Evolutionary conservation across 1,140 invertebrate genomes (phyloP).

Genomic region (Tetramorium parvispinum): DNA sequence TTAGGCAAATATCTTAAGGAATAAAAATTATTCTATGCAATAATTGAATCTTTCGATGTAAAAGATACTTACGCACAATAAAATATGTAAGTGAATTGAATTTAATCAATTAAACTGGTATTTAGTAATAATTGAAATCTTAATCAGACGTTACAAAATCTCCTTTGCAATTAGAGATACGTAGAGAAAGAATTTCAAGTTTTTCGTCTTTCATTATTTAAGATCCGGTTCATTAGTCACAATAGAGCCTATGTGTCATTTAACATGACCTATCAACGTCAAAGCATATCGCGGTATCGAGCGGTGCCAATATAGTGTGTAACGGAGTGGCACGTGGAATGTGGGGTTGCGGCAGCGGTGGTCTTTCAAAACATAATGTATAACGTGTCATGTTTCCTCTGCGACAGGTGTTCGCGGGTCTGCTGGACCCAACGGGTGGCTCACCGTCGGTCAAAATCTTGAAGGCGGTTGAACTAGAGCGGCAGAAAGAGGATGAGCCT

Average conservation of each 20-base stretch:
- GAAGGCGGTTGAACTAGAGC: conserved; percentile 86
- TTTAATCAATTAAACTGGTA: background rate
- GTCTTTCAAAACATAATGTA: conserved; percentile 22
- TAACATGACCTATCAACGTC: conserved; percentile 50
- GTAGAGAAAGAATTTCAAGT: background rate
- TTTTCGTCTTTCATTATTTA: background rate
- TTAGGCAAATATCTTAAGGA: background rate
- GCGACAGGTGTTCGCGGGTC: conserved; percentile 89
- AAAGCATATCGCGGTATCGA: conserved; percentile 42
- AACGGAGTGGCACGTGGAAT: conserved; percentile 36
- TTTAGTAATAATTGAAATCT: background rate
- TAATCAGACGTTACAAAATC: background rate
- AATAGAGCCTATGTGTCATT: conserved; percentile 39
- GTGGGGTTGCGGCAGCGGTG: conserved; percentile 1
- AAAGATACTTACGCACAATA: background rate
- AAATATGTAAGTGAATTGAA: background rate
- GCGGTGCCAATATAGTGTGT: conserved; percentile 37
- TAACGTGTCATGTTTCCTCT: background rate
- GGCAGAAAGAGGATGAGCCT: conserved; percentile 83
- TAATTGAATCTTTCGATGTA: background rate
- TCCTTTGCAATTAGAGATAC: background rate
- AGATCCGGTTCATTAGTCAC: background rate
- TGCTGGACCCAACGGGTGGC: conserved; percentile 79
- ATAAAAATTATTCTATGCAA: background rate
- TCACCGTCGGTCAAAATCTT: conserved; percentile 87